A percentile compares a stretch with the other conserved stretches of the same genome.
phyloP scores from a whole-genome alignment of 2,797 vertebrate species.

The Cephalopachus bancanus region DNA sequence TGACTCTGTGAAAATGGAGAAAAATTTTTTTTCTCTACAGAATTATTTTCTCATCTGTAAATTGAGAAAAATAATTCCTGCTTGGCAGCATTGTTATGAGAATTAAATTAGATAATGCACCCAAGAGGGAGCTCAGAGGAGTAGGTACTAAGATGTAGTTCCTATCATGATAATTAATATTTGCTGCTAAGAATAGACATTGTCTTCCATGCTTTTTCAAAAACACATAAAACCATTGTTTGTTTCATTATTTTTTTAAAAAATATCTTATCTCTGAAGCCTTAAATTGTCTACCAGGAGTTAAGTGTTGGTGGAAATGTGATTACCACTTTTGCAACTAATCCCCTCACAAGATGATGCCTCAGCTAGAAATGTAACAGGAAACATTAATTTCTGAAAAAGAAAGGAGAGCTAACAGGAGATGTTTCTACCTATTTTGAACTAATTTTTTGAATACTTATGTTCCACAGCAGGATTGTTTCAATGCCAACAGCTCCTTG shows the following conservation, averaged over 20 bases:
- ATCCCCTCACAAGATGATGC: neutral
- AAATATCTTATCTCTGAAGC: slow-evolving; percentile 5
- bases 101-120: neutral
- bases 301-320: neutral
- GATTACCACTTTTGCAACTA: neutral
- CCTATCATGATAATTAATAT: neutral
- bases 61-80: slow-evolving; percentile 24
- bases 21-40: neutral
- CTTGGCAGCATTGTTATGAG: neutral
- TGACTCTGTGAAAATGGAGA: neutral
- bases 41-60: slow-evolving; percentile 32
- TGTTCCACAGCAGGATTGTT: slow-evolving; percentile 70
- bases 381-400: slow-evolving; percentile 30
- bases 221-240: neutral
- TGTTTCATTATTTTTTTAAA: slow-evolving; percentile 32
- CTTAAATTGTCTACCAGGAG: neutral
- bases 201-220: neutral
- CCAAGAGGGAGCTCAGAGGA: neutral
- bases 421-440: slow-evolving; percentile 68
- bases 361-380: neutral
- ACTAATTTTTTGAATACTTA: slow-evolving; percentile 69
- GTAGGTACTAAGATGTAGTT: neutral
- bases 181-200: slow-evolving; percentile 14
- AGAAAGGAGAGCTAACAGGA: slow-evolving; percentile 50
- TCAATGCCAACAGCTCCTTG: slow-evolving; percentile 71